A percentile compares a stretch with the other conserved stretches of the same genome.
Evolutionary conservation across 2,888 invertebrate genomes (phyloP).

Genomic region (Hofmannophila pseudospretella): DNA sequence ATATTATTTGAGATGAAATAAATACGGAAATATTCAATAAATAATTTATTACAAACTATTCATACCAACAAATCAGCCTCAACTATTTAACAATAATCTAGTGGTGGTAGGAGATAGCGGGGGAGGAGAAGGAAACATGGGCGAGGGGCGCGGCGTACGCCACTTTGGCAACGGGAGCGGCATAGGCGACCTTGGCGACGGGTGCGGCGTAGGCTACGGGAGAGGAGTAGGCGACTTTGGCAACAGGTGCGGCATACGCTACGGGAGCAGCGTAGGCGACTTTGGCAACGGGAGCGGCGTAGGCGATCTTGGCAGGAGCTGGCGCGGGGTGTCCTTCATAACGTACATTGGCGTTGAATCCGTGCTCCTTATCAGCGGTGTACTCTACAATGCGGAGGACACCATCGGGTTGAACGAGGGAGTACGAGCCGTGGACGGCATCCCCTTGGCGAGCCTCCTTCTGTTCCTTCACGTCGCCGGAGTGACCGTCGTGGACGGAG

Average conservation of each 20-base stretch:
- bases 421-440: slow-evolving; percentile 75
- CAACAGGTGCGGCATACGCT: too few relatives aligned
- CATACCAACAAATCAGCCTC: too few relatives aligned
- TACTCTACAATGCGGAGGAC: slow-evolving; percentile 42
- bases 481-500: slow-evolving; percentile 65
- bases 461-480: slow-evolving; percentile 66
- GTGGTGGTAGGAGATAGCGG: slow-evolving; percentile 60
- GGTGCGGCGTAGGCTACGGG: slow-evolving; percentile 33
- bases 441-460: slow-evolving; percentile 72
- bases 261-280: slow-evolving; percentile 25
- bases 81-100: slow-evolving; percentile 25
- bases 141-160: slow-evolving; percentile 28
- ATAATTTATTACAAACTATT: too few relatives aligned
- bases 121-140: slow-evolving; percentile 46
- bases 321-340: slow-evolving; percentile 26
- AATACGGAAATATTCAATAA: slow-evolving; percentile 16
- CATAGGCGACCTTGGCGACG: slow-evolving; percentile 27
- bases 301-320: slow-evolving; percentile 26
- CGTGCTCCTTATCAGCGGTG: slow-evolving; percentile 37
- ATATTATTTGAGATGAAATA: too few relatives aligned
- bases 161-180: slow-evolving; percentile 20
- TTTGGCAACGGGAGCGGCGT: slow-evolving; percentile 33
- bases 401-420: slow-evolving; percentile 69
- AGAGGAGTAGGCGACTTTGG: too few relatives aligned
- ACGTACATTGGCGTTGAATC: slow-evolving; percentile 37